Evolutionary conservation across 2,113 vertebrate species (phyloP), one percentile per base, ranked within the genome.

Genomic region (Picathartes gymnocephalus): DNA sequence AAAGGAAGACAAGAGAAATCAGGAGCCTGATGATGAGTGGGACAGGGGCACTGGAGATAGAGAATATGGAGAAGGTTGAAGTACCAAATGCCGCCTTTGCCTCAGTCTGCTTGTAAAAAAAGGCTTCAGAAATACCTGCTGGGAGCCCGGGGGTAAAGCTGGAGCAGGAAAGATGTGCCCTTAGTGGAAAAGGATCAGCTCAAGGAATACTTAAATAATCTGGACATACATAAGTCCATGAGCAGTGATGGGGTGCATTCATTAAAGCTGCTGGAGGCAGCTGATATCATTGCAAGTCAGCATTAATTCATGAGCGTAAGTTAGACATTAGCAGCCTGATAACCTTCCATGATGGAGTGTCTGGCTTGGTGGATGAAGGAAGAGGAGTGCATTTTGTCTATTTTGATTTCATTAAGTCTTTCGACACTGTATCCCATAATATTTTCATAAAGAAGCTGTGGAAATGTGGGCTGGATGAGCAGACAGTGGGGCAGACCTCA

Each of bases 221-320:
- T 40, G 40, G 31, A 22, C 6, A 3, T 39, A 8, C 2, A 1
- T 31, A 61, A 37, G 1, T 65, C 37, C 19, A 6, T 44, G 13
- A 37, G 11, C 21, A 22, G 16, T 86, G 62, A 15, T 72, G 54
- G 48, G 40, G 24, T 65, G 21, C 24, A 47, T 54, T 45, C 45
- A 31, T 44, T 87, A 73, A 77, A 78, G 33, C 23, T 56, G 53
- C 54, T 68, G 10, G 27, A 70, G 20, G 8, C 33, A 44, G 14
- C 44, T 62, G 56, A 30, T 71, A 21, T 53, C 40, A 19, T 33
- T 65, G 24, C 37, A 70, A 39, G 18, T 54, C 25, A 28, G 13
- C 31, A 47, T 64, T 54, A 30, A 50, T 68, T 86, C 44, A 56
- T 5, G 24, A 62, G 25, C 5, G 6, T 20, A 60, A 51, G 22